Evolutionary conservation across 2,113 vertebrate species (phyloP).

Genomic region (Conger conger): DNA sequence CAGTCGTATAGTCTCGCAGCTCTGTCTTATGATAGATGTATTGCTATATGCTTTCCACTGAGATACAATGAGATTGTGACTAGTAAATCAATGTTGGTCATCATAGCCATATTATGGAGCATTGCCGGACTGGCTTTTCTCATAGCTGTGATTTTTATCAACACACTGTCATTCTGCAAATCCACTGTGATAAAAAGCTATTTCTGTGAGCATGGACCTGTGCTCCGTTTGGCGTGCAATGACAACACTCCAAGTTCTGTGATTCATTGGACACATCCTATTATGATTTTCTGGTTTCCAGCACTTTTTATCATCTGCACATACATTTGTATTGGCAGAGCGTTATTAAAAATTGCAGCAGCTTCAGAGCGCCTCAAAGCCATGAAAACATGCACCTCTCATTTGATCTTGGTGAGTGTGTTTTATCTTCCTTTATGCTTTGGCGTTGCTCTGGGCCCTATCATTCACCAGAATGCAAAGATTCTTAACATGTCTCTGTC

Average conservation of each 20-base stretch:
- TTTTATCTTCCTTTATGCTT: slow-evolving; percentile 47
- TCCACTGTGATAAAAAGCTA: too few species aligned
- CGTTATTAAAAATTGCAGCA: slow-evolving; percentile 40
- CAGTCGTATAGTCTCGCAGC: too few species aligned
- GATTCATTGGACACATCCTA: background rate
- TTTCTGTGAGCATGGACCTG: slow-evolving; percentile 19
- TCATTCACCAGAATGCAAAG: slow-evolving; percentile 43
- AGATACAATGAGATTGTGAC: too few species aligned
- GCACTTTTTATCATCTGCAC: background rate
- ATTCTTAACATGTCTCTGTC: slow-evolving; percentile 64
- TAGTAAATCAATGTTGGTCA: too few species aligned
- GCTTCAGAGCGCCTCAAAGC: slow-evolving; percentile 47
- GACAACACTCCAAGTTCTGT: background rate
- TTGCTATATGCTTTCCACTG: too few species aligned
- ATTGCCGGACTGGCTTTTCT: too few species aligned
- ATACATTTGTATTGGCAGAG: slow-evolving; percentile 15
- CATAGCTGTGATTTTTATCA: too few species aligned
- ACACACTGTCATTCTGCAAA: too few species aligned
- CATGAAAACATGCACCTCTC: slow-evolving; percentile 58
- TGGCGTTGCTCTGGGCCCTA: slow-evolving; percentile 19
- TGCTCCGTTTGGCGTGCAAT: background rate
- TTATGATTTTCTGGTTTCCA: background rate
- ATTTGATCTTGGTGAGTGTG: slow-evolving; percentile 55
- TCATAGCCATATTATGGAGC: too few species aligned
- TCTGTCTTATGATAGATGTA: too few species aligned